Conservation (phyloP, 1,140 invertebrate genomes). For the Pogonognathellus flavescens region DNA sequence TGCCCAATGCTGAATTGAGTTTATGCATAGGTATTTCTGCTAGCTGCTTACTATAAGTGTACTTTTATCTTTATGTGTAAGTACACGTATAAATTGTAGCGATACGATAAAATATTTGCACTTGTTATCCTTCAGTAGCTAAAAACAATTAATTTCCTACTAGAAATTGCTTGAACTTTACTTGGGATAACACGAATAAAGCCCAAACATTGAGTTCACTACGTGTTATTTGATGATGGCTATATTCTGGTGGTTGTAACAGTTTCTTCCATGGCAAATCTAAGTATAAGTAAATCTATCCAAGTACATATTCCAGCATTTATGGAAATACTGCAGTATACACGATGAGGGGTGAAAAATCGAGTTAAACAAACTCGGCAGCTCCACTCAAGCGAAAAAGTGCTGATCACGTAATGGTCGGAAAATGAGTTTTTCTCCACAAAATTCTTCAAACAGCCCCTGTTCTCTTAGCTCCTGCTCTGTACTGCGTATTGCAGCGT, state of each 20-base stretch:
- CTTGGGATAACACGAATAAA: too few species aligned
- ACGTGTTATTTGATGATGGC: neutral
- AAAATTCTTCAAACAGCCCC: conserved; percentile 31
- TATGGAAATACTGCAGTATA: conserved; percentile 20
- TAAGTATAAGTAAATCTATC: neutral
- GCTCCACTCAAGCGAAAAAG: conserved; percentile 56
- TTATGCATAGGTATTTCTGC: too few species aligned
- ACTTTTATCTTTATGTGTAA: too few species aligned
- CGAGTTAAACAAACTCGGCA: conserved; percentile 56
- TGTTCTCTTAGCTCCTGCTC: neutral
- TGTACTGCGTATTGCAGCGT: neutral
- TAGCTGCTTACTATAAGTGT: too few species aligned
- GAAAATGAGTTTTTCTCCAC: conserved; percentile 57
- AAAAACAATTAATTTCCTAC: too few species aligned
- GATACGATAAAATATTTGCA: too few species aligned
- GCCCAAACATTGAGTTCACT: too few species aligned
- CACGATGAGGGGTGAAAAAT: conserved; percentile 43
- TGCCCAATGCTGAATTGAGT: too few species aligned
- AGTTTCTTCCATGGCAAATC: conserved; percentile 22
- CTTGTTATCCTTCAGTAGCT: too few species aligned
- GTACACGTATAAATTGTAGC: too few species aligned
- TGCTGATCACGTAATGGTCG: conserved; percentile 56
- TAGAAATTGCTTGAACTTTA: too few species aligned
- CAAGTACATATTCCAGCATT: neutral
- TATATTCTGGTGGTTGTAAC: conserved; percentile 19